Evolutionary conservation across 2,113 vertebrate genomes (phyloP).

Genomic region (Camelus bactrianus): DNA sequence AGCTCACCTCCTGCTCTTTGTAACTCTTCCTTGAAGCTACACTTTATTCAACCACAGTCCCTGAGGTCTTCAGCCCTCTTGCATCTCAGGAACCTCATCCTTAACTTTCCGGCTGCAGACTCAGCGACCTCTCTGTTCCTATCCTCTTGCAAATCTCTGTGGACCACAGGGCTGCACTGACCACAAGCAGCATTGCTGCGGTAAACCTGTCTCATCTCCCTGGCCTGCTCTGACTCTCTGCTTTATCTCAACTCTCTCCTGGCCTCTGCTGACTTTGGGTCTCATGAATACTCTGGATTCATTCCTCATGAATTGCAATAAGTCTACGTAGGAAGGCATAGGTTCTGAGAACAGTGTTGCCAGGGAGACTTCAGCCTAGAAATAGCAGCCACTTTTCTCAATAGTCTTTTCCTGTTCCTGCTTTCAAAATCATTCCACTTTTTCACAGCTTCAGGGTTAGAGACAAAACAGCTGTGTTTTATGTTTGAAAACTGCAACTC

Average conservation of each 20-base stretch:
- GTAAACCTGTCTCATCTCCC: neutral
- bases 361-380: conserved; percentile 68
- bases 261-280: neutral
- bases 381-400: conserved; percentile 79
- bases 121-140: neutral
- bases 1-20: neutral
- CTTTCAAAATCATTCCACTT: conserved; percentile 71
- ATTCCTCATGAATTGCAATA: neutral
- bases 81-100: neutral
- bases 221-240: neutral
- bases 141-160: neutral
- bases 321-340: neutral
- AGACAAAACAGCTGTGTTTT: conserved; percentile 79
- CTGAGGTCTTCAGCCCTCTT: too few relatives aligned
- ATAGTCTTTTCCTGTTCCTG: conserved; percentile 73
- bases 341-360: conserved; percentile 65
- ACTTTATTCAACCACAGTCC: neutral
- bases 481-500: conserved; percentile 78
- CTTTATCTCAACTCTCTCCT: neutral
- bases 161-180: neutral
- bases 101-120: neutral
- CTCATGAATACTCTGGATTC: neutral
- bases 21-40: neutral
- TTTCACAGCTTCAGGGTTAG: conserved; percentile 64
- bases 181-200: neutral